Evolutionary conservation across 2,888 invertebrate genomes (phyloP).

Genomic region (Tetragonisca angustula): DNA sequence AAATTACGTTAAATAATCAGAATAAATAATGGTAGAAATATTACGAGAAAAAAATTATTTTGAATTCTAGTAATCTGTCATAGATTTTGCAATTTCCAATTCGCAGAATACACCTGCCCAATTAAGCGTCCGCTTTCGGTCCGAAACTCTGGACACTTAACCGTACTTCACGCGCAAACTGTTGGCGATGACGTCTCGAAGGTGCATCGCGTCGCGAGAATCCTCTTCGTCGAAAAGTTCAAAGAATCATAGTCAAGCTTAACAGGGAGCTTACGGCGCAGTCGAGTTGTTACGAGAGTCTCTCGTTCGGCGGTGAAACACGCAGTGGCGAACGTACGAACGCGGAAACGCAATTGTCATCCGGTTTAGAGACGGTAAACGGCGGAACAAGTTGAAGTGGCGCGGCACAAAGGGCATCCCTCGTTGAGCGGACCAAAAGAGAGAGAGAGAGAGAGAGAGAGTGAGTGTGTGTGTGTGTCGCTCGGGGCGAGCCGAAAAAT

Average conservation of each 20-base stretch:
- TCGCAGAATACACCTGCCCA: too few species aligned
- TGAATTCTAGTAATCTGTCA: too few species aligned
- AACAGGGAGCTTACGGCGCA: slow-evolving; percentile 19
- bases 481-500: slow-evolving; percentile 32
- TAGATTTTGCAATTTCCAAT: too few species aligned
- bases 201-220: background rate
- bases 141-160: too few species aligned
- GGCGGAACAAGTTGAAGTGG: slow-evolving; percentile 6
- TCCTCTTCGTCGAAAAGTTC: background rate
- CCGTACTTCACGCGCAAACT: too few species aligned
- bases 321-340: background rate
- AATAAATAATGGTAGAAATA: background rate
- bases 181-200: too few species aligned
- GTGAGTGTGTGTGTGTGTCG: background rate
- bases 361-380: slow-evolving; percentile 15
- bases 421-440: background rate
- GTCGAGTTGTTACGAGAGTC: background rate
- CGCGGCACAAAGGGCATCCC: slow-evolving; percentile 7
- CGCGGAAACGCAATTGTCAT: slow-evolving; percentile 26
- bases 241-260: background rate
- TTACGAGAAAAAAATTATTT: background rate
- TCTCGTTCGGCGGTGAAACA: background rate
- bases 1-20: too few species aligned
- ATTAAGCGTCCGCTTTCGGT: too few species aligned
- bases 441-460: background rate